These are phyloP conservation scores for Diplodus puntazzo DNA, from an alignment of 2,797 vertebrate genomes.

Conservation along the genomic window DNA sequence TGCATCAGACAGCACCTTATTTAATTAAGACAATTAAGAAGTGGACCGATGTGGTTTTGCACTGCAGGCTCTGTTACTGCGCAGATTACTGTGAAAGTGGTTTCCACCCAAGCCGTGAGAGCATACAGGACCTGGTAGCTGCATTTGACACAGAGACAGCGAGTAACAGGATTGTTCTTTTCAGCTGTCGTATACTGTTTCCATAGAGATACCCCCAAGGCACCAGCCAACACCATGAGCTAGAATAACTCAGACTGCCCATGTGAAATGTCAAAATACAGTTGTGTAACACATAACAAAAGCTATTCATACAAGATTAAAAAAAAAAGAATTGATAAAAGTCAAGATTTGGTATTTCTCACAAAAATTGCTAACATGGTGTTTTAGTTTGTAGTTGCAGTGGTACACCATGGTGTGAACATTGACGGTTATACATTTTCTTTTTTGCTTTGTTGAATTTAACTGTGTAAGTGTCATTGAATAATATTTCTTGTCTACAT, in stretches of 20 bases:
- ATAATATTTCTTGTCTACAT: too few relatives aligned
- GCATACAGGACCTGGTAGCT: slow-evolving; percentile 43
- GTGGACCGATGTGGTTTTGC: slow-evolving; percentile 54
- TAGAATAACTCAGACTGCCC: slow-evolving; percentile 31
- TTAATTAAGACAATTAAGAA: slow-evolving; percentile 73
- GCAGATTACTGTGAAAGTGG: slow-evolving; percentile 63
- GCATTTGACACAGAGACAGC: slow-evolving; percentile 39
- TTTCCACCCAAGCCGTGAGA: slow-evolving; percentile 43
- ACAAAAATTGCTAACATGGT: background rate
- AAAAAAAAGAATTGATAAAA: background rate
- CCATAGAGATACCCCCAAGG: slow-evolving; percentile 41
- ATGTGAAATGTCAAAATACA: slow-evolving; percentile 40
- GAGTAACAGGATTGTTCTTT: slow-evolving; percentile 56
- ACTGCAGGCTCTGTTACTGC: slow-evolving; percentile 51
- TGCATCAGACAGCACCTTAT: slow-evolving; percentile 56
- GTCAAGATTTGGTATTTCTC: background rate
- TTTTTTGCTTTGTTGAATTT: too few relatives aligned
- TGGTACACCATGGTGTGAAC: too few relatives aligned
- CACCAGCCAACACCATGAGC: slow-evolving; percentile 21
- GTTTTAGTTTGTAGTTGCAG: background rate
- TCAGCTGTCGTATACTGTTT: slow-evolving; percentile 52
- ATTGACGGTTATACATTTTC: too few relatives aligned
- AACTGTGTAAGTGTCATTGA: too few relatives aligned
- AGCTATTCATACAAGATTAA: slow-evolving; percentile 3
- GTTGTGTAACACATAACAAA: slow-evolving; percentile 16